Percentiles rank a stretch among this genome's conserved stretches.
Conservation (phyloP, 2,113 vertebrate species). For the Spea multiplicata region DNA sequence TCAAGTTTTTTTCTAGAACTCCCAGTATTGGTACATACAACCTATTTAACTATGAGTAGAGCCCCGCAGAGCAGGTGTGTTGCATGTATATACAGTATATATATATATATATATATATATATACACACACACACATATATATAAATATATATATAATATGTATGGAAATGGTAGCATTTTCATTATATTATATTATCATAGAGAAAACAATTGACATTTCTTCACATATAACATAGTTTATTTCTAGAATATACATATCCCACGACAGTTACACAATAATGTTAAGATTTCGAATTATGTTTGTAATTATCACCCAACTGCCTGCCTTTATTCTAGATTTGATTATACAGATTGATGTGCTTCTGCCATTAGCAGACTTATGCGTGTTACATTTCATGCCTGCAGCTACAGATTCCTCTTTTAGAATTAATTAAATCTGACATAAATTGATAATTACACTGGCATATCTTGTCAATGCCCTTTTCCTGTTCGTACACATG, state of each 20-base stretch:
- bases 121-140: not conserved
- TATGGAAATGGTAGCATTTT: too few relatives aligned
- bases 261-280: too few relatives aligned
- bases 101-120: not conserved
- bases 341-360: conserved; percentile 51
- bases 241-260: too few relatives aligned
- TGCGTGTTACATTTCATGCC: conserved; percentile 51
- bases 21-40: too few relatives aligned
- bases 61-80: too few relatives aligned
- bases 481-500: conserved; percentile 48
- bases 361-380: conserved; percentile 60
- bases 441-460: conserved; percentile 66
- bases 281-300: not conserved
- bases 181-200: too few relatives aligned
- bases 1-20: too few relatives aligned
- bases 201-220: too few relatives aligned
- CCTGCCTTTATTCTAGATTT: conserved; percentile 22
- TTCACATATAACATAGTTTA: too few relatives aligned
- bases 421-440: conserved; percentile 58
- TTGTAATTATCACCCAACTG: not conserved
- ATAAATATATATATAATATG: not conserved
- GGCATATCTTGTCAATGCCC: conserved; percentile 54
- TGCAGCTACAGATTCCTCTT: conserved; percentile 51
- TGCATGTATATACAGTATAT: not conserved
- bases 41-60: too few relatives aligned